Evolutionary conservation across 1,140 invertebrate species (phyloP).

Genomic region (Aplysia californica): DNA sequence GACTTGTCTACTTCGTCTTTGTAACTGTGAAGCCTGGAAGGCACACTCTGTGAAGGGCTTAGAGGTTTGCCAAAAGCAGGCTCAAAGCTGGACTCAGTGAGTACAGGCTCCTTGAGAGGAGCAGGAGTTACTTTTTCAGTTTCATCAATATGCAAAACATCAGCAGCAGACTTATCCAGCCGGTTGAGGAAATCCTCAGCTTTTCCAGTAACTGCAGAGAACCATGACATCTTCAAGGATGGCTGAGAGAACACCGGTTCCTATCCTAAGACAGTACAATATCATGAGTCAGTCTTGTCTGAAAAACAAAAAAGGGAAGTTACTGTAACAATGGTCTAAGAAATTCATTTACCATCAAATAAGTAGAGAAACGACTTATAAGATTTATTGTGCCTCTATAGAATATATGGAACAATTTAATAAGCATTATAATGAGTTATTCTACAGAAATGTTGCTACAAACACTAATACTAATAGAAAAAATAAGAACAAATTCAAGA

Average conservation of each 20-base stretch:
- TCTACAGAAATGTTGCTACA: too few relatives aligned
- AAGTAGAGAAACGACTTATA: not conserved
- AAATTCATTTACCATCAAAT: too few relatives aligned
- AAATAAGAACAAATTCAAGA: too few relatives aligned
- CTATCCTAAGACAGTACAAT: not conserved
- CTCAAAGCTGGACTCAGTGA: not conserved
- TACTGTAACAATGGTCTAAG: too few relatives aligned
- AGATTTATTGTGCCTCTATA: not conserved
- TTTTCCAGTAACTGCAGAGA: conserved; percentile 83
- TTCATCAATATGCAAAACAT: conserved; percentile 69
- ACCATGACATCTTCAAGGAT: conserved; percentile 81
- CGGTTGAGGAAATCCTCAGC: conserved; percentile 87
- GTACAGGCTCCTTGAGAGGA: not conserved
- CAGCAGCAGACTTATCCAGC: conserved; percentile 86
- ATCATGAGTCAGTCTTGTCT: not conserved
- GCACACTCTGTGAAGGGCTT: conserved; percentile 45
- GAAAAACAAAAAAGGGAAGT: too few relatives aligned
- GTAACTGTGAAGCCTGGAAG: conserved; percentile 29
- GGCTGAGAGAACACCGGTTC: not conserved
- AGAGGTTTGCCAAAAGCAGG: not conserved
- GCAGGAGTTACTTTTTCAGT: conserved; percentile 13
- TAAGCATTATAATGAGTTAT: too few relatives aligned
- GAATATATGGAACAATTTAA: too few relatives aligned
- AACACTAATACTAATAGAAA: too few relatives aligned
- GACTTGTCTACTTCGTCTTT: not conserved